Base-by-base conservation (phyloP, 2,113 vertebrate genomes). In the Mohoua ochrocephala region DNA sequence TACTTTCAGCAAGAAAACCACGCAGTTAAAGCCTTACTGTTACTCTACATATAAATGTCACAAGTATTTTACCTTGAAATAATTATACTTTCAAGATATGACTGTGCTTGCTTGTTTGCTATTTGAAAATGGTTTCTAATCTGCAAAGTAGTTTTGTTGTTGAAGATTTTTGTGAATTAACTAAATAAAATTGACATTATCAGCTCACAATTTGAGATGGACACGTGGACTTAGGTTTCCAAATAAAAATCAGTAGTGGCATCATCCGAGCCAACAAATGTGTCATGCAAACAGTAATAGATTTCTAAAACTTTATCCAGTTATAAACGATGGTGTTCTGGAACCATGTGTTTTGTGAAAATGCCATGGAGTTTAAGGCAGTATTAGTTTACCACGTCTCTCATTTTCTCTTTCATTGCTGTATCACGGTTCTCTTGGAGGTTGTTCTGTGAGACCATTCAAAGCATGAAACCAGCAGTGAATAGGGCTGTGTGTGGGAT, bases 401-500 rank as follows among this genome's bases (percentile, higher is more conserved):
- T 86, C 33, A 7, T 59, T 54, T 35, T 59, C 49, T 69, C 1
- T 53, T 61, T 90, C 30, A 31, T 47, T 47, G 50, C 42, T 88
- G 19, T 7, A 5, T 45, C 33, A 24, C 8, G 3, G 15, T 17
- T 82, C 65, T 79, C 56, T n/a, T 33, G 24, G 39, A 59, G 44
- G 22, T 50, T 0, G 3, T 27, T 68, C 49, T 52, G 49, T 18
- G 14, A 19, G 23, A 17, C 18, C 1, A 13, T 17, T 54, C 56
- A 39, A 33, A 68, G 31, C 30, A 12, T 16, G 30, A 19, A 39
- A 50, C 23, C 2, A 11, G 35, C 37, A 60, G 12, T n/a, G n/a
- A 41, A 2, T 1, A 22, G 23, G 27, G 11, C 8, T 7, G 0
- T 2, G 24, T 6, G 3, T 1, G 16, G 23, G 44, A 13, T 45